Conservation (phyloP, 2,113 vertebrate genomes). For the Rhagologus leucostigma region DNA sequence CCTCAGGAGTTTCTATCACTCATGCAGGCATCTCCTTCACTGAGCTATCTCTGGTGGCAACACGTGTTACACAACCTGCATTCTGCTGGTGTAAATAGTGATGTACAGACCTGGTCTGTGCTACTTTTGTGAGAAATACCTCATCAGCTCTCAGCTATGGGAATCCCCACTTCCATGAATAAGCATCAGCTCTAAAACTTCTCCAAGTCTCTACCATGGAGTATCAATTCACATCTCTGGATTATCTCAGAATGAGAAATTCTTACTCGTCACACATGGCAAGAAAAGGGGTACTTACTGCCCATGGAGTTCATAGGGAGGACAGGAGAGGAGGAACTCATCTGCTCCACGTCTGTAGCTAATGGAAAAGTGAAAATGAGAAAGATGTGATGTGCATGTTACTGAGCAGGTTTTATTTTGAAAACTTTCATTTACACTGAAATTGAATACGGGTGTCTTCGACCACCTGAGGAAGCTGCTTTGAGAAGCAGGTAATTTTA, state of each 20-base stretch:
- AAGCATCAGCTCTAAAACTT: neutral
- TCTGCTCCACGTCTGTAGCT: constrained; percentile 66
- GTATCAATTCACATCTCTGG: neutral
- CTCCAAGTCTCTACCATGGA: neutral
- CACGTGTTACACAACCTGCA: accelerated
- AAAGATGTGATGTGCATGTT: neutral
- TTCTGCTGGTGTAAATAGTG: neutral
- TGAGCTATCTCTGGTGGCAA: neutral
- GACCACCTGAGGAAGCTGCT: neutral
- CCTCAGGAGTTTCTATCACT: neutral
- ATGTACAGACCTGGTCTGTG: neutral
- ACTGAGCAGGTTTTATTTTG: neutral
- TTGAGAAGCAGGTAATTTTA: neutral
- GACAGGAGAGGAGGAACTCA: constrained; percentile 58
- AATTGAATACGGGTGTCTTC: neutral
- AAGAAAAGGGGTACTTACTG: constrained; percentile 65
- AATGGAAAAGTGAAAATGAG: constrained; percentile 28
- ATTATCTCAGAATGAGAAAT: neutral
- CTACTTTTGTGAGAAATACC: neutral
- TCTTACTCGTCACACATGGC: neutral
- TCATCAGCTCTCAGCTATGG: accelerated
- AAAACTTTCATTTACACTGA: neutral
- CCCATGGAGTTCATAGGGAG: constrained; percentile 59
- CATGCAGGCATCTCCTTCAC: neutral
- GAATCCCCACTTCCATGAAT: neutral